These are phyloP conservation scores for Falco punctatus DNA, from an alignment of 2,113 vertebrate species.

Conservation along the genomic window DNA sequence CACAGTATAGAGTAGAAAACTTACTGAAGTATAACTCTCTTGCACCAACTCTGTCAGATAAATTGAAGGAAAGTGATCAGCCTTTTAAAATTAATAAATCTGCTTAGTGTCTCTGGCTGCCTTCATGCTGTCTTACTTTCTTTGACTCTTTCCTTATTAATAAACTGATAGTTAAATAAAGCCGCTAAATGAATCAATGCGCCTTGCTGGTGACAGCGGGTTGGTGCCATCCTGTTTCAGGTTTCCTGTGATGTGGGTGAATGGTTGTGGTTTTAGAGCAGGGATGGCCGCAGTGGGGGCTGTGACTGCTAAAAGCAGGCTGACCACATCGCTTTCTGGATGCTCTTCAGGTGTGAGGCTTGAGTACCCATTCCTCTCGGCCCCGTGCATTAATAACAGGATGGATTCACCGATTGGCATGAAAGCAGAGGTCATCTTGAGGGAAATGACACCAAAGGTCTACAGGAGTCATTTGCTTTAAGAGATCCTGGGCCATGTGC, in stretches of 20 bases:
- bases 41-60: conserved; percentile 18
- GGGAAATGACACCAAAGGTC: conserved; percentile 73
- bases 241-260: background rate
- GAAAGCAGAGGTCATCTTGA: conserved; percentile 71
- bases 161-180: background rate
- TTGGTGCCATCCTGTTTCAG: background rate
- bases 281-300: background rate
- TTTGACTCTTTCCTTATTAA: conserved; percentile 8
- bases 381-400: conserved; percentile 40
- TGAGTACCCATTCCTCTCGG: background rate
- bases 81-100: background rate
- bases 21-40: conserved; percentile 43
- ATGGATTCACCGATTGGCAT: conserved; percentile 48
- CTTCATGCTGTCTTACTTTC: background rate
- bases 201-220: background rate
- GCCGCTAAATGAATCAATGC: background rate
- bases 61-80: conserved; percentile 20
- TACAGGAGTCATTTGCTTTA: conserved; percentile 67
- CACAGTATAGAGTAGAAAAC: conserved; percentile 14
- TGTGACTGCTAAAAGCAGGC: background rate
- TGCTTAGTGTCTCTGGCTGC: background rate
- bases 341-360: conserved; percentile 54
- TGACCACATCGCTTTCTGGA: background rate
- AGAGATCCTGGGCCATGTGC: conserved; percentile 69
- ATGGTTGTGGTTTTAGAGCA: background rate